These are phyloP conservation scores for Microplitis demolitor DNA, from an alignment of 1,140 invertebrate genomes.

Conservation along the genomic window DNA sequence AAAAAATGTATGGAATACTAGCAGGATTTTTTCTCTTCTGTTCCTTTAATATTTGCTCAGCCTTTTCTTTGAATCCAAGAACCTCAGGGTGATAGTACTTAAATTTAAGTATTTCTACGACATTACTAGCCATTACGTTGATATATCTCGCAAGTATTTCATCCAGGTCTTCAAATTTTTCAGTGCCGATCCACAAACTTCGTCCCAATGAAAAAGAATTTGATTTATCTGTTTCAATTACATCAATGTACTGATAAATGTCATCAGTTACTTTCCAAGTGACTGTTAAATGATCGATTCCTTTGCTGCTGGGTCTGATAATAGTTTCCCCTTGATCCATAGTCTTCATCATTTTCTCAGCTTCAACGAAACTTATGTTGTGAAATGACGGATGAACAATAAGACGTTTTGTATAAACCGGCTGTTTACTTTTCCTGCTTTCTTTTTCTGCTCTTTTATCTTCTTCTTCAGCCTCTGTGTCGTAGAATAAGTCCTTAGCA, in stretches of 20 bases:
- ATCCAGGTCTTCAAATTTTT: constrained; percentile 97
- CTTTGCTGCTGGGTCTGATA: too few relatives aligned
- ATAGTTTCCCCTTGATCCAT: constrained; percentile 98
- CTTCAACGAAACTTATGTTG: constrained; percentile 93
- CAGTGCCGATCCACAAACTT: constrained; percentile 81
- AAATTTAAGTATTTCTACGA: constrained; percentile 87
- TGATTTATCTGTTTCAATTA: constrained; percentile 96
- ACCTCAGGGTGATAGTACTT: constrained; percentile 84
- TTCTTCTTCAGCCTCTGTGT: constrained; percentile 82
- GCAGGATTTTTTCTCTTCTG: too few relatives aligned
- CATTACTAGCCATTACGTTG: constrained; percentile 93
- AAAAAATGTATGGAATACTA: too few relatives aligned
- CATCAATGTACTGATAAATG: too few relatives aligned
- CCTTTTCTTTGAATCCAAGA: too few relatives aligned
- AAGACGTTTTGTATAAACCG: constrained; percentile 91
- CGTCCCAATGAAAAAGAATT: constrained; percentile 95
- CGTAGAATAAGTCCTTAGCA: constrained; percentile 89
- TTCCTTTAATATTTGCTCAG: too few relatives aligned
- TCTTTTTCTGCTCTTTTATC: constrained; percentile 82
- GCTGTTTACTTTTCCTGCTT: constrained; percentile 75
- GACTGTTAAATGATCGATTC: too few relatives aligned
- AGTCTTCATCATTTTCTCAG: constrained; percentile 85
- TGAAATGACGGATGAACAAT: constrained; percentile 98
- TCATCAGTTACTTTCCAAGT: too few relatives aligned
- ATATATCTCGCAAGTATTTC: constrained; percentile 98